Percentiles rank a stretch among this genome's conserved stretches.
phyloP scores from a whole-genome alignment of 2,113 vertebrate species.

The Leucosticte australis region DNA sequence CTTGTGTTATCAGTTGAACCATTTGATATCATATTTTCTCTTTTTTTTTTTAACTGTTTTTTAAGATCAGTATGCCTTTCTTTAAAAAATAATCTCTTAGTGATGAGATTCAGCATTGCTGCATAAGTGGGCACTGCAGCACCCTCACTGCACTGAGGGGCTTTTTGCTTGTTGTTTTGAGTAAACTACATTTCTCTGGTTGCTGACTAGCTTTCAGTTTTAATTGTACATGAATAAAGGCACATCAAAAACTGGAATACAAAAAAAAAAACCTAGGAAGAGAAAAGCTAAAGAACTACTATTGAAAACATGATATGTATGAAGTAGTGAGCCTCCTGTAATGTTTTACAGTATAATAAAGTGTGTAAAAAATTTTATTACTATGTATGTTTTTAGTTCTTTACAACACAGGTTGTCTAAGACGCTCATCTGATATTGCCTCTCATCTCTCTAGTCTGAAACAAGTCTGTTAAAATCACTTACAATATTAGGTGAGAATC shows the following conservation, averaged over 20 bases:
- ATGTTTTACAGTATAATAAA: neutral
- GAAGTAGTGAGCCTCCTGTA: neutral
- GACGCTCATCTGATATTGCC: neutral
- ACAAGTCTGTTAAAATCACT: slow-evolving; percentile 1
- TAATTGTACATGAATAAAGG: neutral
- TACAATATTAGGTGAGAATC: neutral
- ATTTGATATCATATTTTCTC: neutral
- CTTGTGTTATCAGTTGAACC: neutral
- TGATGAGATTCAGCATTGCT: neutral
- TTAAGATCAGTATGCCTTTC: neutral
- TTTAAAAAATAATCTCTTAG: neutral
- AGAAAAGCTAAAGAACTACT: neutral
- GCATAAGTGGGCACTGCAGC: neutral
- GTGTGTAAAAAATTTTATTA: neutral
- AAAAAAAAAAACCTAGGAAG: neutral
- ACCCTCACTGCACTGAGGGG: neutral
- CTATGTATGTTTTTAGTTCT: neutral
- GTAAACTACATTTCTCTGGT: neutral
- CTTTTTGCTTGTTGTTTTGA: neutral
- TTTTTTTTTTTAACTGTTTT: neutral
- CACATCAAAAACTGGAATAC: neutral
- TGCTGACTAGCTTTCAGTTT: neutral
- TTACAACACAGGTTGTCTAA: neutral
- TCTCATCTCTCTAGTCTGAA: neutral
- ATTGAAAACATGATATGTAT: neutral